phyloP scores from a whole-genome alignment of 2,888 invertebrate genomes.

The Orthosia cruda region DNA sequence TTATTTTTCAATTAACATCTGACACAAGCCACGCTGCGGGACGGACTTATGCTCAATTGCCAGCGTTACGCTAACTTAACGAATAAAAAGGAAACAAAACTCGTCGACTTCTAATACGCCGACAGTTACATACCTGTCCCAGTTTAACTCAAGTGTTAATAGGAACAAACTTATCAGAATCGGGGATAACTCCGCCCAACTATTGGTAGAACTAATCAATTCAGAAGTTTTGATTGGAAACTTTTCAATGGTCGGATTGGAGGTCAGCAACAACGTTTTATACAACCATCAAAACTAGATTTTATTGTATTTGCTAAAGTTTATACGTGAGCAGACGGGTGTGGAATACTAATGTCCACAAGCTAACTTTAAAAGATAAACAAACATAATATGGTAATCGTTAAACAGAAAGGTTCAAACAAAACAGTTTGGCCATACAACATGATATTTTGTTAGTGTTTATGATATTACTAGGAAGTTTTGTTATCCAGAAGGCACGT shows the following conservation, averaged over 20 bases:
- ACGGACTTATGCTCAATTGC: constrained; percentile 47
- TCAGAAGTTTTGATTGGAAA: constrained; percentile 69
- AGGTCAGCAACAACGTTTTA: constrained; percentile 66
- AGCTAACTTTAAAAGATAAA: constrained; percentile 57
- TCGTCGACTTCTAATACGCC: constrained; percentile 10
- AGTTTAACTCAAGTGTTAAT: constrained; percentile 59
- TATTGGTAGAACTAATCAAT: constrained; percentile 72
- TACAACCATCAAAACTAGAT: constrained; percentile 68
- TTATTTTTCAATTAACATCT: constrained; percentile 85
- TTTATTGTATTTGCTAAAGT: constrained; percentile 66
- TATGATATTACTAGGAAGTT: constrained; percentile 9
- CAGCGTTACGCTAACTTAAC: constrained; percentile 50
- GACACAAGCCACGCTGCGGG: constrained; percentile 65
- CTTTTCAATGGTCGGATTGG: constrained; percentile 68
- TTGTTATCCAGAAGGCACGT: not conserved
- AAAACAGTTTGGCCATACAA: constrained; percentile 33
- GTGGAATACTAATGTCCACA: constrained; percentile 60
- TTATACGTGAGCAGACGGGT: constrained; percentile 58
- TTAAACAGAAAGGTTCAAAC: constrained; percentile 56
- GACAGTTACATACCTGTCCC: constrained; percentile 44
- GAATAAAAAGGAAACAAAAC: constrained; percentile 29
- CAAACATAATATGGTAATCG: constrained; percentile 53
- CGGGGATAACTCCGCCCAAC: constrained; percentile 68
- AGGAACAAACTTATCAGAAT: constrained; percentile 63
- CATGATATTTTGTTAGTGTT: constrained; percentile 26